Base-by-base conservation (phyloP, 2,113 vertebrate genomes). In the Prunella fulvescens region DNA sequence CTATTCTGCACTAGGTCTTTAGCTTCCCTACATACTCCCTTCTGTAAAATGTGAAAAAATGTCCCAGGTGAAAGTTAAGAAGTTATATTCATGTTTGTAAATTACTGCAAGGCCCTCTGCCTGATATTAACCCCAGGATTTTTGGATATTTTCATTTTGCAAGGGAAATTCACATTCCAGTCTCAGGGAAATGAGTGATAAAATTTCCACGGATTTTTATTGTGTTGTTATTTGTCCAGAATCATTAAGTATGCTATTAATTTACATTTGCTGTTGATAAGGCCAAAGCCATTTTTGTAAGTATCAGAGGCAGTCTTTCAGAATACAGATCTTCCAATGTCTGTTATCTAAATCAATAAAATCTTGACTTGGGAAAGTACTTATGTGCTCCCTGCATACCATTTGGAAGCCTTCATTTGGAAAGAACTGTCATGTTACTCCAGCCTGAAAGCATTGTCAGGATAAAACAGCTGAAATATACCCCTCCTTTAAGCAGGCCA, bases 381-480 rank as follows among this genome's bases (percentile, higher is more conserved):
- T 70, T 92, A 40, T 4, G 6, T 82, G 45, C 58, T 91, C 47
- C 76, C 57, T 76, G 31, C 35, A 25, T 80, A 47, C 72, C 95
- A 95, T 95, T 96, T 97, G 95, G 91, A 94, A 95, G n/a, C 62
- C 80, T 94, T 96, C 85, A 76, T 94, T 94, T 94, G 69, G 82
- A 91, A 65, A 83, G 76, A 91, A 81, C 77, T 92, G 93, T 85
- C 92, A 81, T 37, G 24, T 87, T 86, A 65, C 86, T 91, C 77
- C 51, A 40, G n/a, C 71, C 92, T 95, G 73, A 93, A 93, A 96
- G 78, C 19, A 5, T 62, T 97, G 85, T 92, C 94, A 96, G 90
- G 83, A 94, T 93, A 95, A 94, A 97, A 96, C 60, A 96, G 82
- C 86, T 97, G 84, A 92, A 94, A 96, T 89, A 96, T 76, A 95